Percentiles rank a stretch among this genome's conserved stretches.
phyloP scores from a whole-genome alignment of 2,797 vertebrate species.

The Odontamblyopus lacepedii region DNA sequence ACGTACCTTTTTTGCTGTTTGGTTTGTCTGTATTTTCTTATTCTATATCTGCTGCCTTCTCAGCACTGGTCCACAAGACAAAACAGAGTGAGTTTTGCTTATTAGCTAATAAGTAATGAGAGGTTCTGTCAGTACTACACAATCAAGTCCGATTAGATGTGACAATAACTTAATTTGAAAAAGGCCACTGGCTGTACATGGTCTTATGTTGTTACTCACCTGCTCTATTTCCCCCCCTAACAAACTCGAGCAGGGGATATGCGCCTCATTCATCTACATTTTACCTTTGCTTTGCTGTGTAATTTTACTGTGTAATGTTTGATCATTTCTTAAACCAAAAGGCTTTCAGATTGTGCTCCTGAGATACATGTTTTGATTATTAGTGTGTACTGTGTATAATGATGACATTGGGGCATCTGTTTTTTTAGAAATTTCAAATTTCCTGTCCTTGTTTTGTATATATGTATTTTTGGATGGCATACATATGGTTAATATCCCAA shows the following conservation, averaged over 20 bases:
- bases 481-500: background rate
- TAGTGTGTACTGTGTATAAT: no score
- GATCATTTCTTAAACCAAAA: background rate
- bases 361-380: no score
- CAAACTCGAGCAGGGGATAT: background rate
- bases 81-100: background rate
- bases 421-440: no score
- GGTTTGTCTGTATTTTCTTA: background rate
- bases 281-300: background rate
- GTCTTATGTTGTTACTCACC: background rate
- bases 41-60: background rate
- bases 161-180: background rate
- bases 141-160: background rate
- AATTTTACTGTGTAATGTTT: background rate
- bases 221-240: background rate
- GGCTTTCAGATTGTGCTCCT: no score
- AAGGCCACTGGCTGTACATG: background rate
- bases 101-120: background rate
- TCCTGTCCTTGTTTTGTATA: no score
- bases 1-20: background rate
- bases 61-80: background rate
- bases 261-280: background rate
- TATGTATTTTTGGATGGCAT: no score
- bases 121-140: background rate
- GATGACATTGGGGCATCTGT: no score